Conservation (phyloP, 2,797 vertebrate species). For the Pseudochirops corinnae region DNA sequence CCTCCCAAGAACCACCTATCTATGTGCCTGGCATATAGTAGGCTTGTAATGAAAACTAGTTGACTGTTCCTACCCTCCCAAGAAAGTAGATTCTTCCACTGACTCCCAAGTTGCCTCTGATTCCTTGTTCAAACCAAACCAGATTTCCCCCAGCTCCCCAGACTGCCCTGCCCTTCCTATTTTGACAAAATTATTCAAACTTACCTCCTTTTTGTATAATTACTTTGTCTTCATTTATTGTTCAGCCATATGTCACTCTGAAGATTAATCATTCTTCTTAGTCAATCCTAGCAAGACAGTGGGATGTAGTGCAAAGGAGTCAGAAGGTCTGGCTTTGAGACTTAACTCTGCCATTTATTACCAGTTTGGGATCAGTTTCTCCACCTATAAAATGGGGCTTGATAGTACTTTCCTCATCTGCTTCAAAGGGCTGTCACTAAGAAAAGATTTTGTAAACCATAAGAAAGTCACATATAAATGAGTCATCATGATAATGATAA, state of each 20-base stretch:
- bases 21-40: neutral
- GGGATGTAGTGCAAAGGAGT: neutral
- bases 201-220: conserved; percentile 56
- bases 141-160: neutral
- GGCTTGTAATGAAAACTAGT: neutral
- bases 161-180: neutral
- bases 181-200: neutral
- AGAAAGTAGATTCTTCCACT: neutral
- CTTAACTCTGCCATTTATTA: neutral
- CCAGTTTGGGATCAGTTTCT: neutral
- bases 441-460: neutral
- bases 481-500: neutral
- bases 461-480: neutral
- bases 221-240: conserved; percentile 73
- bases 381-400: neutral
- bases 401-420: neutral
- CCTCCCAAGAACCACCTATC: neutral
- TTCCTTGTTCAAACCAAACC: neutral
- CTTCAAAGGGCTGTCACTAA: neutral
- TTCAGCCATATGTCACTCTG: conserved; percentile 62
- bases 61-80: neutral
- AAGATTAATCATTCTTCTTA: conserved; percentile 66
- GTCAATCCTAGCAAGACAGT: conserved; percentile 68
- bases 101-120: neutral
- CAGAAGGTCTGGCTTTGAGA: neutral